Conservation (phyloP, 2,888 invertebrate genomes). For the Monopis laevigella region DNA sequence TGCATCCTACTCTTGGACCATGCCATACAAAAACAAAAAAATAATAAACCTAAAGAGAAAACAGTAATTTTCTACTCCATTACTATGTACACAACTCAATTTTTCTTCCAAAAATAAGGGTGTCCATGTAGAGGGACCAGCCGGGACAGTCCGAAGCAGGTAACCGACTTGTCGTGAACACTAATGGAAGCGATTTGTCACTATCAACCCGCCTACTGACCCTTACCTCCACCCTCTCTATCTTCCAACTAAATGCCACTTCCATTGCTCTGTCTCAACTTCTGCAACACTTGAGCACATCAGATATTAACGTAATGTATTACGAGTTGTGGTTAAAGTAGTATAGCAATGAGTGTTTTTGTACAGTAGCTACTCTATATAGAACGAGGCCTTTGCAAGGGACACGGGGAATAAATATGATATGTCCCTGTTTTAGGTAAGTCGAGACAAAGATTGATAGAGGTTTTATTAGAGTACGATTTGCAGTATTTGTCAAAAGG, state of each 20-base stretch:
- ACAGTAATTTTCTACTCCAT: slow-evolving; percentile 8
- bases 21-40: too few species aligned
- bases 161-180: slow-evolving; percentile 12
- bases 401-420: slow-evolving; percentile 11
- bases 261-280: too few species aligned
- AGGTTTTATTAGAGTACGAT: slow-evolving; percentile 8
- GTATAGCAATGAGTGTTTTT: not conserved
- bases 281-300: too few species aligned
- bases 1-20: too few species aligned
- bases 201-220: slow-evolving; percentile 15
- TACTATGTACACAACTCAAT: not conserved
- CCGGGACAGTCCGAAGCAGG: slow-evolving; percentile 11
- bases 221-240: not conserved
- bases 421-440: slow-evolving; percentile 9
- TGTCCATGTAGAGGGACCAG: not conserved
- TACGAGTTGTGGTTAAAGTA: not conserved
- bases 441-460: slow-evolving; percentile 12
- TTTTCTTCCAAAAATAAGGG: not conserved
- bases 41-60: too few species aligned
- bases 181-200: slow-evolving; percentile 20
- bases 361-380: not conserved
- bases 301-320: not conserved
- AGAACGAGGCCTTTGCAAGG: slow-evolving; percentile 3
- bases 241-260: not conserved
- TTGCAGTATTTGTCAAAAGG: slow-evolving; percentile 9